These are phyloP conservation scores for Aotus griseimembra DNA, from an alignment of 2,797 vertebrate genomes.

Conservation along the genomic window DNA sequence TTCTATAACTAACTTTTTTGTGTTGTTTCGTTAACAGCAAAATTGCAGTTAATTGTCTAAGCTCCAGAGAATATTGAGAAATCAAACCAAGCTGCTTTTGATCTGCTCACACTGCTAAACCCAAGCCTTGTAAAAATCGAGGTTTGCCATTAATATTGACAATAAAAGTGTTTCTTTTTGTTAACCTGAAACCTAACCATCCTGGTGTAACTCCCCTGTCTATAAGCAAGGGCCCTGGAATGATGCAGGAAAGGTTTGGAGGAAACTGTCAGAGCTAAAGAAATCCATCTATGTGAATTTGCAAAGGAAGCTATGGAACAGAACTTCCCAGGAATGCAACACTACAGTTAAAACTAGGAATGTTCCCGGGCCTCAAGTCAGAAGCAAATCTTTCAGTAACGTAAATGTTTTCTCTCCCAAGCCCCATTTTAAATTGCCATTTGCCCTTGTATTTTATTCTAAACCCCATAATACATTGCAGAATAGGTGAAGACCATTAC, in stretches of 20 bases:
- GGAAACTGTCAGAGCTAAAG: neutral
- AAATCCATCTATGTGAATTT: conserved; percentile 33
- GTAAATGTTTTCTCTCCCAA: neutral
- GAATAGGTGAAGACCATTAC: neutral
- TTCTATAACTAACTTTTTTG: conserved; percentile 30
- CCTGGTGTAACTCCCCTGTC: conserved; percentile 58
- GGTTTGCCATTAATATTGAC: conserved; percentile 77
- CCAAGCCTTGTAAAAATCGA: conserved; percentile 74
- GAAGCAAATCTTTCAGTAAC: neutral
- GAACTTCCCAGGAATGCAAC: conserved; percentile 18
- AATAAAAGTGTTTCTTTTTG: conserved; percentile 80
- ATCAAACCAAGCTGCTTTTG: conserved; percentile 79
- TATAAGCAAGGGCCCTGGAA: conserved; percentile 44
- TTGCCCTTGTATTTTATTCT: conserved; percentile 29
- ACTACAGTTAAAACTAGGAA: neutral
- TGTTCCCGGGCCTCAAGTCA: neutral
- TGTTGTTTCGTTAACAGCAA: conserved; percentile 52
- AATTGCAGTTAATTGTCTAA: conserved; percentile 82
- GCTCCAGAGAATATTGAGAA: conserved; percentile 73
- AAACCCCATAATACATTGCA: neutral
- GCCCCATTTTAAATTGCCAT: neutral
- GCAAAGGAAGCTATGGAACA: conserved; percentile 17
- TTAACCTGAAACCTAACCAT: conserved; percentile 71
- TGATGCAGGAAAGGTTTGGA: conserved; percentile 49
- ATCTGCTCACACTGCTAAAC: conserved; percentile 76